phyloP scores from a whole-genome alignment of 2,113 vertebrate genomes.

The Accipiter virgatus region DNA sequence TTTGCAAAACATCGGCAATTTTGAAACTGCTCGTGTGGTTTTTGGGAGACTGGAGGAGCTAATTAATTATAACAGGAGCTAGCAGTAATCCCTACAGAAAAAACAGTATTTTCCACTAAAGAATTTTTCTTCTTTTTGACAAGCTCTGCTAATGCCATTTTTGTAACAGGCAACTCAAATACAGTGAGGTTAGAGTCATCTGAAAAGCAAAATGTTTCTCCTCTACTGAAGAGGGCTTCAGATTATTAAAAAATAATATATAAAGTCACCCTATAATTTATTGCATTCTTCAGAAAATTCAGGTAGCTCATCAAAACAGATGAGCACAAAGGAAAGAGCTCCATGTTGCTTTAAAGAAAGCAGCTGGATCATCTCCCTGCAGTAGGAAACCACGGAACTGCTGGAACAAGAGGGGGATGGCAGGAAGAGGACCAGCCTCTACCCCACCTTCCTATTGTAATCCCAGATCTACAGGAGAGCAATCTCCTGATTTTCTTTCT shows the following conservation, averaged over 20 bases:
- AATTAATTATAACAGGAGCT: not conserved
- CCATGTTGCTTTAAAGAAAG: not conserved
- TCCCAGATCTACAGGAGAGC: not conserved
- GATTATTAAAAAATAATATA: not conserved
- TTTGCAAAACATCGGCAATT: not conserved
- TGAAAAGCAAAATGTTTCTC: not conserved
- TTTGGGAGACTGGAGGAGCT: not conserved
- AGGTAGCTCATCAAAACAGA: not conserved
- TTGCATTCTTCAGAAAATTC: not conserved
- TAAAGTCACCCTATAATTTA: not conserved
- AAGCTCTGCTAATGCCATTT: not conserved
- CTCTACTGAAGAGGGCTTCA: not conserved
- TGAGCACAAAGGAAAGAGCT: not conserved
- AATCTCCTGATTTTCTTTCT: not conserved
- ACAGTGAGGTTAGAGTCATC: not conserved
- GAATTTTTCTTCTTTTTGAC: not conserved
- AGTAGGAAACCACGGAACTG: not conserved
- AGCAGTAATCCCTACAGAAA: not conserved
- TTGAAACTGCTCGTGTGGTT: not conserved
- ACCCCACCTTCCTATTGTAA: not conserved
- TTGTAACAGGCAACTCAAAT: not conserved
- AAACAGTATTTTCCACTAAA: not conserved
- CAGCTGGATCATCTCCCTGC: not conserved
- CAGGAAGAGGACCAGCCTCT: not conserved
- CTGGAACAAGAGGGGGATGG: not conserved